These are phyloP conservation scores for Ameiurus melas DNA, from an alignment of 2,113 vertebrate species.

Conservation along the genomic window DNA sequence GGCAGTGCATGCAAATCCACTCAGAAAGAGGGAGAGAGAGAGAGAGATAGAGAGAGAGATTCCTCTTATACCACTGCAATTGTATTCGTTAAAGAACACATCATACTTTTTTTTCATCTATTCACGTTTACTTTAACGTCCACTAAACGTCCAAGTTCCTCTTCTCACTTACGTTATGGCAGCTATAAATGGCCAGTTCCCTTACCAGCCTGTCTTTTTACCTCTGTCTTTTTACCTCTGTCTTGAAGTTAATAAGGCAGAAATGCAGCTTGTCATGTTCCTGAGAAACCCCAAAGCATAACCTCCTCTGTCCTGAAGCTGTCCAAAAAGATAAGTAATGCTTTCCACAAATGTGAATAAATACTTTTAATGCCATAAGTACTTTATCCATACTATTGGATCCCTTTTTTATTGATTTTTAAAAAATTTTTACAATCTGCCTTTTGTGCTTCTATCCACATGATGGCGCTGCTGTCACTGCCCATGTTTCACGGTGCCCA, in stretches of 20 bases:
- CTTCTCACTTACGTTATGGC: neutral
- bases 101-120: neutral
- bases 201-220: neutral
- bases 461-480: constrained; percentile 41
- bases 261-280: too few relatives aligned
- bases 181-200: neutral
- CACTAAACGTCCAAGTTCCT: neutral
- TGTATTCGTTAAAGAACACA: too few relatives aligned
- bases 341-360: neutral
- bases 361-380: neutral
- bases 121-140: neutral
- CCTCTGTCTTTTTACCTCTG: too few relatives aligned
- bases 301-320: too few relatives aligned
- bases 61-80: too few relatives aligned
- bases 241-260: neutral
- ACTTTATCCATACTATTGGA: neutral
- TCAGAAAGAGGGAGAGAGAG: neutral
- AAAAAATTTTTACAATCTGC: neutral
- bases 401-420: neutral
- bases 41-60: too few relatives aligned
- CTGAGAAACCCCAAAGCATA: too few relatives aligned
- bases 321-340: too few relatives aligned
- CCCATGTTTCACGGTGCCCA: neutral
- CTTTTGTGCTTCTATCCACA: constrained; percentile 22
- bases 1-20: neutral